Percentiles rank a stretch among this genome's conserved stretches.
phyloP scores from a whole-genome alignment of 2,888 invertebrate genomes.

The Neoaliturus tenellus region DNA sequence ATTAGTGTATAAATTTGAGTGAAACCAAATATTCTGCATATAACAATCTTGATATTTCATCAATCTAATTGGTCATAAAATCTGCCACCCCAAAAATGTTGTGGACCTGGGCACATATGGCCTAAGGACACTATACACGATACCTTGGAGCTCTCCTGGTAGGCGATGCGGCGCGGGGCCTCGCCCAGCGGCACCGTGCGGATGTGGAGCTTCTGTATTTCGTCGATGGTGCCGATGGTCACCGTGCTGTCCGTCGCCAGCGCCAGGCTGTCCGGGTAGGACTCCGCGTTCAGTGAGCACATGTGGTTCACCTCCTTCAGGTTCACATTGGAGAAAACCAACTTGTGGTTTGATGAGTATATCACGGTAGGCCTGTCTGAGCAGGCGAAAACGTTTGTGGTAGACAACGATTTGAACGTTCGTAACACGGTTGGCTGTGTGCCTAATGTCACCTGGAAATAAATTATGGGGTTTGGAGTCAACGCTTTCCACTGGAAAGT shows the following conservation, averaged over 20 bases:
- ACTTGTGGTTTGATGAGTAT: conserved; percentile 98
- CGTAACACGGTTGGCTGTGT: conserved; percentile 97
- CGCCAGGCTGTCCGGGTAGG: conserved; percentile 95
- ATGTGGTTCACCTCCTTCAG: conserved; percentile 97
- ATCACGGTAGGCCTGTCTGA: conserved; percentile 99
- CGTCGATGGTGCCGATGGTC: conserved; percentile 98
- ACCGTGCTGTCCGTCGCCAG: conserved; percentile 92
- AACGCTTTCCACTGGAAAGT: too few relatives aligned
- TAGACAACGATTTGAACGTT: conserved; percentile 92
- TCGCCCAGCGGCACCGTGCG: conserved; percentile 96
- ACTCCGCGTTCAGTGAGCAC: conserved; percentile 97
- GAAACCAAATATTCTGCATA: too few relatives aligned
- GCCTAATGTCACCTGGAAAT: conserved; percentile 87
- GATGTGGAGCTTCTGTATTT: conserved; percentile 98
- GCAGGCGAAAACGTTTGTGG: conserved; percentile 98
- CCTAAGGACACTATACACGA: too few relatives aligned
- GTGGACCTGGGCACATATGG: too few relatives aligned
- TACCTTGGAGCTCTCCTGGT: conserved; percentile 93
- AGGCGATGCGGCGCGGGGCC: conserved; percentile 95
- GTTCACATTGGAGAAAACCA: conserved; percentile 99
- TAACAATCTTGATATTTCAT: too few relatives aligned
- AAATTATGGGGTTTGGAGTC: too few relatives aligned
- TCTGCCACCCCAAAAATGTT: too few relatives aligned
- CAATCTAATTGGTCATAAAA: too few relatives aligned
- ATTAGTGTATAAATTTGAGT: too few relatives aligned